Conservation (phyloP, 2,888 invertebrate species). For the Reticulitermes lucifugus region DNA sequence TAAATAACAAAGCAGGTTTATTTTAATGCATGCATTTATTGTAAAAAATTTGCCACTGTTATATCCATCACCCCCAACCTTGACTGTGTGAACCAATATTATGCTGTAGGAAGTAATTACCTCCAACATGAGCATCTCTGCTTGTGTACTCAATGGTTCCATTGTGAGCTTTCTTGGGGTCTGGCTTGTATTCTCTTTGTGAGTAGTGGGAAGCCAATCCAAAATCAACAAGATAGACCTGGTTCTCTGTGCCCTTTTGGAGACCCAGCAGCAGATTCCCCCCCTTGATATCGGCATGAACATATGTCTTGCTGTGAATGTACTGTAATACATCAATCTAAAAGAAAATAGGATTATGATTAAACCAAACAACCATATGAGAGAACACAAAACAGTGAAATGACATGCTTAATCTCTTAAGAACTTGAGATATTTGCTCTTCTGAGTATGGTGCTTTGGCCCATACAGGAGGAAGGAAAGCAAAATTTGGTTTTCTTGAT, state of each 20-base stretch:
- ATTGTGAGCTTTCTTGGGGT: conserved; percentile 93
- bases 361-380: background rate
- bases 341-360: conserved; percentile 53
- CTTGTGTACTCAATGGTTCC: conserved; percentile 98
- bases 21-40: too few relatives aligned
- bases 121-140: conserved; percentile 94
- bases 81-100: too few relatives aligned
- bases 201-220: conserved; percentile 86
- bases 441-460: too few relatives aligned
- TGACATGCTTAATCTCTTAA: too few relatives aligned
- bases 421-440: too few relatives aligned
- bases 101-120: conserved; percentile 60
- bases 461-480: too few relatives aligned
- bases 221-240: conserved; percentile 92
- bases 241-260: conserved; percentile 67
- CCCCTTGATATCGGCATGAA: conserved; percentile 98
- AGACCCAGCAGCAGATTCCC: conserved; percentile 90
- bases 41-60: too few relatives aligned
- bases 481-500: too few relatives aligned
- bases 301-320: conserved; percentile 91
- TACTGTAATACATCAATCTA: conserved; percentile 92
- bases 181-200: conserved; percentile 83
- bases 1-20: too few relatives aligned
- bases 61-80: too few relatives aligned
- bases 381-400: background rate